Percentiles rank a stretch among this genome's conserved stretches.
These are phyloP conservation scores for Tiliqua scincoides DNA, from an alignment of 2,113 vertebrate species.

Conservation along the genomic window DNA sequence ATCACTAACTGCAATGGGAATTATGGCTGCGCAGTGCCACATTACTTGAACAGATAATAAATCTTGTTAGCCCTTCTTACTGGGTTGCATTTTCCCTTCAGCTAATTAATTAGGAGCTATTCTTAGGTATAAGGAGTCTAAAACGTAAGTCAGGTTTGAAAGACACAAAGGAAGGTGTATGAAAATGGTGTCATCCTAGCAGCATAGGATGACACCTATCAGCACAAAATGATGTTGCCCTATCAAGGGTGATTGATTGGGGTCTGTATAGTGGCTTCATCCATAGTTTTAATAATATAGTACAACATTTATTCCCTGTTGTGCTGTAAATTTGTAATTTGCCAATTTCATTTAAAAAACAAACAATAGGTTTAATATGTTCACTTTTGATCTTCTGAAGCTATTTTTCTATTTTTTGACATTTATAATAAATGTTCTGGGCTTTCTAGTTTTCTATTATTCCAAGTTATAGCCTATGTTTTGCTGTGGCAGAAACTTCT, in stretches of 20 bases:
- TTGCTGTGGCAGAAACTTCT: not conserved
- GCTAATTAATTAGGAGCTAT: conserved; percentile 63
- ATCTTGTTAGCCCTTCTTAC: conserved; percentile 48
- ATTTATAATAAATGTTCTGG: not conserved
- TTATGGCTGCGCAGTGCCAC: conserved; percentile 39
- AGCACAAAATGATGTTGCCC: not conserved
- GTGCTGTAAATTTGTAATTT: not conserved
- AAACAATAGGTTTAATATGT: not conserved
- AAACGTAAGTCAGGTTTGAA: conserved; percentile 32
- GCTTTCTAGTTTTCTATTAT: not conserved
- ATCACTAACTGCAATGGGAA: conserved; percentile 33
- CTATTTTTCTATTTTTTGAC: not conserved
- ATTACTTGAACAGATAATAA: conserved; percentile 49
- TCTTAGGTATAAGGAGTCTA: conserved; percentile 35
- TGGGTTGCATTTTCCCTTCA: conserved; percentile 46
- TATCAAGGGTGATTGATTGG: not conserved
- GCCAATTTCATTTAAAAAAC: not conserved
- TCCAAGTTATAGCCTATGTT: not conserved
- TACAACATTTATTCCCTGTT: not conserved
- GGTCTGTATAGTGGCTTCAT: not conserved
- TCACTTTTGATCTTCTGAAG: not conserved
- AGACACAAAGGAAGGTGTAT: not conserved
- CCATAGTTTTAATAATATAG: not conserved
- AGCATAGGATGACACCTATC: no score
- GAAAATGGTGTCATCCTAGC: not conserved